Evolutionary conservation across 2,888 invertebrate species (phyloP).

Genomic region (Nemurella pictetii): DNA sequence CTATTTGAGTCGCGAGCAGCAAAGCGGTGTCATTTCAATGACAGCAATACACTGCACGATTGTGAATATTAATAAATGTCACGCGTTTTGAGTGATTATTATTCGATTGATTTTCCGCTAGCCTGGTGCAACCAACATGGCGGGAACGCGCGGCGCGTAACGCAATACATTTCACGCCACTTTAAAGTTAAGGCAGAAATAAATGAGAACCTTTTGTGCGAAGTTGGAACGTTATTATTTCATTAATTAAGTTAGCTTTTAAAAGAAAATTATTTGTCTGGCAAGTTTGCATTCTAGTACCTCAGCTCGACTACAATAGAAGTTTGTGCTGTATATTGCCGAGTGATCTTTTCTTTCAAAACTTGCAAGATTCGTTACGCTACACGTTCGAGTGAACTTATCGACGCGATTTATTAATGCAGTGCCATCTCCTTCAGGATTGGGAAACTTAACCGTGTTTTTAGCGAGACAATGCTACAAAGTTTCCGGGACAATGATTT

Average conservation of each 20-base stretch:
- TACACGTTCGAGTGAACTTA: background rate
- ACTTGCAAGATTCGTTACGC: background rate
- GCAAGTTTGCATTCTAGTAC: background rate
- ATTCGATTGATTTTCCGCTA: background rate
- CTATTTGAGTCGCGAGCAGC: too few species aligned
- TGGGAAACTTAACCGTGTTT: too few species aligned
- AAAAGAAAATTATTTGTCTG: background rate
- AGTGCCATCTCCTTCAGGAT: background rate
- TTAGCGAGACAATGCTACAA: too few species aligned
- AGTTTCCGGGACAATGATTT: too few species aligned
- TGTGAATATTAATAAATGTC: too few species aligned
- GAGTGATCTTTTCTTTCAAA: background rate
- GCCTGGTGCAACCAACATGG: background rate
- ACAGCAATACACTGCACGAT: background rate
- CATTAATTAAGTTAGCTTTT: background rate
- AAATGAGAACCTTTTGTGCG: background rate
- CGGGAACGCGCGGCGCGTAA: background rate
- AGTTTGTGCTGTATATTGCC: background rate
- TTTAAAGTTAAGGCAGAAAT: background rate
- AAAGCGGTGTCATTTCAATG: background rate
- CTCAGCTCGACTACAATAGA: background rate
- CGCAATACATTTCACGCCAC: background rate
- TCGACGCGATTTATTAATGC: background rate
- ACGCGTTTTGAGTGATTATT: too few species aligned
- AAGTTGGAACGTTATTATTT: background rate